A percentile compares a stretch with the other conserved stretches of the same genome.
Evolutionary conservation across 2,113 vertebrate species (phyloP).

Genomic region (Planiliza haematocheilus): DNA sequence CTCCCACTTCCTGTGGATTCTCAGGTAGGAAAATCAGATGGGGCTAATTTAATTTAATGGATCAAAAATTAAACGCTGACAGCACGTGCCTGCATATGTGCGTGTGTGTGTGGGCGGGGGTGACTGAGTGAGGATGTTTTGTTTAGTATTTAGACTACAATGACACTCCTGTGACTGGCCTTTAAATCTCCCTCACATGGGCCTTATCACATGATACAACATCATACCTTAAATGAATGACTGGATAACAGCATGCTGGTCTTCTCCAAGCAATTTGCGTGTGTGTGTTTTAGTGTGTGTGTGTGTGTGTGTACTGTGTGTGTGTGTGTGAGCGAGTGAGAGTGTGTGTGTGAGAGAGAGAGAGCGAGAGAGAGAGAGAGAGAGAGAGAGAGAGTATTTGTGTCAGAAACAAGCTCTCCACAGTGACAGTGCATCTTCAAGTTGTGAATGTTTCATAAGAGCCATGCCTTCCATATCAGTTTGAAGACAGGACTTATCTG

Average conservation of each 20-base stretch:
- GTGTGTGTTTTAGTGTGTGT: slow-evolving; percentile 11
- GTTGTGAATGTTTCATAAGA: slow-evolving; percentile 38
- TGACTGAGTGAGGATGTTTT: slow-evolving; percentile 20
- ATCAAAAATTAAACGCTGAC: slow-evolving; percentile 7
- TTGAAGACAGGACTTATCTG: slow-evolving; percentile 28
- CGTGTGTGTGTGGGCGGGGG: slow-evolving; percentile 5
- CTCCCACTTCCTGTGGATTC: background rate
- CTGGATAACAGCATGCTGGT: slow-evolving; percentile 40
- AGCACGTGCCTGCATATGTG: slow-evolving; percentile 18
- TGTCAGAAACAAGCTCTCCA: slow-evolving; percentile 19
- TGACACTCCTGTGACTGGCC: slow-evolving; percentile 70
- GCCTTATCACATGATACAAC: slow-evolving; percentile 70
- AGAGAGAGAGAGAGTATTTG: background rate
- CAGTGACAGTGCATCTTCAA: slow-evolving; percentile 51
- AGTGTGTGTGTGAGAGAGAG: background rate
- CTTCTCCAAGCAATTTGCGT: slow-evolving; percentile 18
- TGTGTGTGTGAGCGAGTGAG: background rate
- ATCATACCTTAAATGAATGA: slow-evolving; percentile 65
- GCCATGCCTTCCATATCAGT: slow-evolving; percentile 25
- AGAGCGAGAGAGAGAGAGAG: background rate
- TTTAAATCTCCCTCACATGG: slow-evolving; percentile 80
- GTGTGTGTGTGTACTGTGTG: slow-evolving; percentile 5
- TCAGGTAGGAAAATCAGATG: slow-evolving; percentile 26
- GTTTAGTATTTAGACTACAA: slow-evolving; percentile 57
- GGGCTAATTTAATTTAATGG: slow-evolving; percentile 18